These are phyloP conservation scores for Rhyacichthys aspro DNA, from an alignment of 2,797 vertebrate species.

Conservation along the genomic window DNA sequence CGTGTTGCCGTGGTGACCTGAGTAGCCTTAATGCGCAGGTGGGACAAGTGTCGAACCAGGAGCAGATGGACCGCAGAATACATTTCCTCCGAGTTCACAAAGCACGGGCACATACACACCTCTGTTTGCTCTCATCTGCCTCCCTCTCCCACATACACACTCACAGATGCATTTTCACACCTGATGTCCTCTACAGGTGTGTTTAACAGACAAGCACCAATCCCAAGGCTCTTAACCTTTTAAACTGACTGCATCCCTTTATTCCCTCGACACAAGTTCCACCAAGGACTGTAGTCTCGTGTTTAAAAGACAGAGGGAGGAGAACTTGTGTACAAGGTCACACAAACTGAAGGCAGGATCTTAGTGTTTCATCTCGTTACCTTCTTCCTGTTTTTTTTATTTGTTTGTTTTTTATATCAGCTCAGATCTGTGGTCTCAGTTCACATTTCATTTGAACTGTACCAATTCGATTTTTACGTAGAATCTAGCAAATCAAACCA, in stretches of 20 bases:
- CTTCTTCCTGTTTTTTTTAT: no score
- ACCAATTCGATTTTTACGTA: no score
- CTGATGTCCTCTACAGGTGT: constrained; percentile 49
- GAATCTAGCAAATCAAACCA: no score
- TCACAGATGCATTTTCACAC: constrained; percentile 31
- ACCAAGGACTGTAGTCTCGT: constrained; percentile 27
- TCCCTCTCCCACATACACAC: constrained; percentile 13
- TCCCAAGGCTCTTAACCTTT: constrained; percentile 44
- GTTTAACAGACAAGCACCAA: constrained; percentile 22
- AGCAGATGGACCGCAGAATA: constrained; percentile 53
- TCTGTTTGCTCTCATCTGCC: constrained; percentile 22
- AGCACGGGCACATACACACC: constrained; percentile 17
- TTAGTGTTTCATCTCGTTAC: no score
- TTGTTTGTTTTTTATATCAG: no score
- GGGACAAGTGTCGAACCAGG: constrained; percentile 36
- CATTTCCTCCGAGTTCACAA: constrained; percentile 38
- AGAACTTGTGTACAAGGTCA: no score
- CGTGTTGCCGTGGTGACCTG: constrained; percentile 42
- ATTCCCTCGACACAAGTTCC: constrained; percentile 20
- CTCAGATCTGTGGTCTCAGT: no score
- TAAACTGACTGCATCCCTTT: constrained; percentile 29
- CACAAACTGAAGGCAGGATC: no score
- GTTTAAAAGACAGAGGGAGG: background rate
- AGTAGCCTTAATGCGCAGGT: constrained; percentile 36
- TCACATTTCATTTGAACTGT: no score